Base-by-base conservation (phyloP, 2,797 vertebrate species). In the Rhodeus uyekii region DNA sequence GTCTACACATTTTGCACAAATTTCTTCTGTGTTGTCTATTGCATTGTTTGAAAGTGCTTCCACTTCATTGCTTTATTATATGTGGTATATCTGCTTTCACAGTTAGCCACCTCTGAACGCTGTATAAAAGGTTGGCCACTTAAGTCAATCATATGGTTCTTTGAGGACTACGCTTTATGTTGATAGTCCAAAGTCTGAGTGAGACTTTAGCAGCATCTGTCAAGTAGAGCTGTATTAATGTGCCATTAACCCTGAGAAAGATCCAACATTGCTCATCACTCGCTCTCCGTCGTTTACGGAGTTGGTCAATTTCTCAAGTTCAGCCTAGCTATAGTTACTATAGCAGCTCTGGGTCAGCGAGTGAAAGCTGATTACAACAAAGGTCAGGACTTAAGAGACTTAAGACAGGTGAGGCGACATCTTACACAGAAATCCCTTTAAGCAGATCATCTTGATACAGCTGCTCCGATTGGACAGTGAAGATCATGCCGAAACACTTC, bases 341-440 rank as follows among this genome's bases (percentile, higher is more conserved):
- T 50, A 72, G 73, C 32, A n/a, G 46, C 84, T 63, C 60, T 39
- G 63, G 72, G 48, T 76, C 39, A 61, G 76, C 44, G 46, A 74
- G 69, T 85, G 53, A 89, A 87, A 89, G 69, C 87, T 83, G 89
- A 88, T 90, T 88, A 89, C 64, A 71, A 79, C 55, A 82, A 81
- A 87, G 87, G 88, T 85, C 84, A 85, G 82, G 89, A 85, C 80
- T 88, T 87, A 81, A 80, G 79, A 69, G 85, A 83, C 86, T 86
- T 83, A 86, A 44, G 60, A 75, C 88, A 89, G 87, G 88, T 86
- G 85, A 85, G 85, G 84, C 53, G 73, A 74, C 44, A 77, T 85
- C 85, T 87, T 81, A 81, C 76, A 76, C 73, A 75, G 61, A 83
- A 86, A 87, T 88, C 86, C 74, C 65, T 64, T 60, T 89, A 87